Evolutionary conservation across 2,888 invertebrate genomes (phyloP), one percentile per base, ranked within the genome.

Genomic region (Melieria crassipennis): DNA sequence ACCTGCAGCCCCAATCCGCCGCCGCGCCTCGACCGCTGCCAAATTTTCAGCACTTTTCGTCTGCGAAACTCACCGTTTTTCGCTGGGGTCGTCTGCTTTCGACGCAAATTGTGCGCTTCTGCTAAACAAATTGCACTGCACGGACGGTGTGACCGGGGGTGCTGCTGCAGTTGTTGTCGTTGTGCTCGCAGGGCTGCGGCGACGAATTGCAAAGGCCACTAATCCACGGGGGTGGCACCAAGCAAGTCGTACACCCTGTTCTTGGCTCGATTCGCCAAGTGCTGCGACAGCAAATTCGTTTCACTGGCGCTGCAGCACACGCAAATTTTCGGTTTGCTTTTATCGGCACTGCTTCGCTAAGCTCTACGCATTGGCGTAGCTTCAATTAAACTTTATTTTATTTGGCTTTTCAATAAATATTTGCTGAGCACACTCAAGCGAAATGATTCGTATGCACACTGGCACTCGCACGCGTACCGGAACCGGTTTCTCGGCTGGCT

Each of bases 171-270:
- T n/a, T 52, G 11, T 1, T n/a, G 6, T 52, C 9, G 13, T n/a
- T 52, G 11, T 52, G 52, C 52, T n/a, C 52, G 56, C 42, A 55
- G 62, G 62, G 56, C 69, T 30, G 67, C 67, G 50, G 69, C 61
- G 55, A 60, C 52, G n/a, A 70, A 46, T 65, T 60, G 69, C 75
- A 71, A 76, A 72, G 79, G 81, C 84, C 83, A 84, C 84, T 84
- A 84, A 83, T 84, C 84, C 84, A 82, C 74, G 83, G 80, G 81
- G 76, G 84, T 84, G 84, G 80, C 82, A 80, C 52, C 55, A 52
- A 52, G 52, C 56, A 50, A 58, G 47, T 30, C 42, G 56, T 47
- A 69, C 46, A 69, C 69, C 9, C 30, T 30, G 30, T 30, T 30
- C 30, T 30, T 30, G 30, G 30, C 30, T 30, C 30, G 30, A 30